Evolutionary conservation across 2,797 vertebrate species (phyloP), one percentile per base, ranked within the genome.

Genomic region (Nannoperca australis): DNA sequence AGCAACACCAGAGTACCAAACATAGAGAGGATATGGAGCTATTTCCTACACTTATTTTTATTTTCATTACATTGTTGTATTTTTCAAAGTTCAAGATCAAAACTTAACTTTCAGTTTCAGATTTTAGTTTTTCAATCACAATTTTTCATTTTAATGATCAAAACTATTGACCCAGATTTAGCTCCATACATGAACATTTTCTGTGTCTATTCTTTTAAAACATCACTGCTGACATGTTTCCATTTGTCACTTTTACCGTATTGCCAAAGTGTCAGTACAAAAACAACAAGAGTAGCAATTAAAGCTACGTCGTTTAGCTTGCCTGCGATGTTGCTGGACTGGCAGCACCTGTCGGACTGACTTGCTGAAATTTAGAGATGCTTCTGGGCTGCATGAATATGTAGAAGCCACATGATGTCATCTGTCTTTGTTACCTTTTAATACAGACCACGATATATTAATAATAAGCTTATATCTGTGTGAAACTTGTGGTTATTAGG

Each of bases 381-480:
- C 55, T 51, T 73, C n/a, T 58, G 27, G 5, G 17, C 50, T n/a
- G 2, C 18, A 34, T 2, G 13, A 82, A 56, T 45, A 60, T 42
- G 20, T 17, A 60, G 61, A 62, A 73, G 34, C 38, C 50, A 20
- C 27, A 58, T 15, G 17, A 58, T 67, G 15, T 60, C 50, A 24
- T 13, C 58, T 55, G 70, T 63, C 53, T 55, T 75, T 63, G 54
- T 53, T 70, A 47, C 54, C 38, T 38, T 38, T 14, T 40, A 42
- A 55, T 15, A 34, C 14, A 34, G 14, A 50, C 24, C 53, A 44
- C 54, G 44, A 75, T 51, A 11, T 27, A 11, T 34, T 49, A 55
- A 77, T 72, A 42, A 34, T 27, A 8, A 38, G 27, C 50, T 69
- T 61, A 76, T 47, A 69, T 71, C 11, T 38, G n/a, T 77, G 55